Base-by-base conservation (phyloP, 2,113 vertebrate species). In the mouse (Mus musculus) region DNA sequence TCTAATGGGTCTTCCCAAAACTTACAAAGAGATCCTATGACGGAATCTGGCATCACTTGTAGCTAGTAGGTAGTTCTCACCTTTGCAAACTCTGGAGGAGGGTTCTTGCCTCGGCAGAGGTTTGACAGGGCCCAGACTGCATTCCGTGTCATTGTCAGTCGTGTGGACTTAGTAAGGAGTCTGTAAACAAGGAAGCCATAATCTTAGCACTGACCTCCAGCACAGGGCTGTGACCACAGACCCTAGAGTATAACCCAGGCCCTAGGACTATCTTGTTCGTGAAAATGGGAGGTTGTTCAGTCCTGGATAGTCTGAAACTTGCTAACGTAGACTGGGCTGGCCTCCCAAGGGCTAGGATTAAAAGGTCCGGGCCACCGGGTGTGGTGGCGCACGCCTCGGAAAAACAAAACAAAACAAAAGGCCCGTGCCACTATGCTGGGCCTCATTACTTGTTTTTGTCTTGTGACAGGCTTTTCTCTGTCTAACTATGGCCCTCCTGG, bases 111-210 rank as follows among this genome's bases (percentile, higher is more conserved):
- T 98, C 99, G 98, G 98, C 99, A 99, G 96, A 99, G 98, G 98
- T 99, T 99, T 81, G 99, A 99, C 98, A 99, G 98, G 86, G 99
- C 99, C 99, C 99, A 99, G 42, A 99, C 99, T 11, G 99, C 99
- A 78, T 99, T 99, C 87, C 99, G 99, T n/a, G 99, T 99, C 99
- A 99, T 99, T 8, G 99, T 99, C 97, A 99, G 97, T 97, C 99
- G 99, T 95, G 99, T 99, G 94, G 99, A 99, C 97, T 99, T 99
- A 30, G 99, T 99, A 92, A 99, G 98, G 97, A 99, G 99, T 98
- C 99, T 99, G 94, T 59, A 96, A 88, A 96, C 36, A 96, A 28
- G 11, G 85, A 90, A 96, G 75, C 8, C 77, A 95, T 84, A 90
- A 75, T 49, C 69, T 92, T 65, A 97, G 72, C 52, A 94, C 30